Percentiles rank a stretch among this genome's conserved stretches.
phyloP scores from a whole-genome alignment of 2,113 vertebrate genomes.

The Cacatua alba region DNA sequence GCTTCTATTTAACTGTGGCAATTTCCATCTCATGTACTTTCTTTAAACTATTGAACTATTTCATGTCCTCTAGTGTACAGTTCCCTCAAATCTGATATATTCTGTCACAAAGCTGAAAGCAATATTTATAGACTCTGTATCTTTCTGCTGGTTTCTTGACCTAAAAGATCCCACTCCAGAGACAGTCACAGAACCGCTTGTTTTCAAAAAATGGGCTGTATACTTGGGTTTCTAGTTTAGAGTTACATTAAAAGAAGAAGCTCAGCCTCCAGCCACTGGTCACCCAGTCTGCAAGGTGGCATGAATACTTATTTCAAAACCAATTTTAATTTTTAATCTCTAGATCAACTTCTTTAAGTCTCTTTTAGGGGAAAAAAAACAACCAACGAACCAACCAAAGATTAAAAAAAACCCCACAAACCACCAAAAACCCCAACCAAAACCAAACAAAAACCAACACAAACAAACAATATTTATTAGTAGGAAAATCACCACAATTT shows the following conservation, averaged over 20 bases:
- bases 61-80: rapidly evolving
- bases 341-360: background rate
- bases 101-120: background rate
- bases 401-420: background rate
- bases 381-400: background rate
- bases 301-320: background rate
- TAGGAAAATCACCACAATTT: background rate
- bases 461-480: background rate
- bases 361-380: background rate
- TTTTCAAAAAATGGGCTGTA: background rate
- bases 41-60: background rate
- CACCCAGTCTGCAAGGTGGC: rapidly evolving
- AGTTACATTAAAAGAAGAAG: background rate
- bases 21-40: background rate
- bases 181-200: background rate
- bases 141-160: background rate
- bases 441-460: background rate
- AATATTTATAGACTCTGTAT: background rate
- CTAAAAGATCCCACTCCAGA: background rate
- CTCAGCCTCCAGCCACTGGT: background rate
- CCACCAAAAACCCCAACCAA: background rate
- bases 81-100: background rate
- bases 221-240: background rate
- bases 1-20: rapidly evolving
- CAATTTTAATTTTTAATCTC: background rate